phyloP scores from a whole-genome alignment of 2,113 vertebrate genomes.

The Hippocampus guttulatus region DNA sequence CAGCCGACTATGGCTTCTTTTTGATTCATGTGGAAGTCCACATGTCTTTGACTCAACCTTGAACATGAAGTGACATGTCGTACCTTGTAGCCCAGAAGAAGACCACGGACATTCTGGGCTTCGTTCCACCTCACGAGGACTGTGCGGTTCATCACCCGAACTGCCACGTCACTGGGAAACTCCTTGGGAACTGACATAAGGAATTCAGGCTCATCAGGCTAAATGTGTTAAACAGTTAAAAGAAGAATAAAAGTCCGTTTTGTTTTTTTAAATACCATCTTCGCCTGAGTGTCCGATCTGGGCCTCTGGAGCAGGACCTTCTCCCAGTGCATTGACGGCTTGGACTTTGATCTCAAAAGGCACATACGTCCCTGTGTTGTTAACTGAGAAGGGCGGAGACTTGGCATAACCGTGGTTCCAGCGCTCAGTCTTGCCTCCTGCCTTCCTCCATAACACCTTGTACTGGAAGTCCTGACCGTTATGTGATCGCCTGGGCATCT shows the following conservation, averaged over 20 bases:
- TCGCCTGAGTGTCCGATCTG: constrained; percentile 79
- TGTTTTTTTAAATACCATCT: constrained; percentile 70
- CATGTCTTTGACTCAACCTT: neutral
- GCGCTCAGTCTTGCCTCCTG: neutral
- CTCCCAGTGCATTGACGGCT: constrained; percentile 73
- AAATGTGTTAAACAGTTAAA: neutral
- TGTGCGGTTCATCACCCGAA: constrained; percentile 66
- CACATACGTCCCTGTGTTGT: constrained; percentile 71
- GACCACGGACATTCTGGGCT: constrained; percentile 69
- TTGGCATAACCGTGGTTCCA: constrained; percentile 64
- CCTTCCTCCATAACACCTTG: constrained; percentile 76
- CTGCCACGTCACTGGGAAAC: constrained; percentile 54
- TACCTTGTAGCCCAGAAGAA: constrained; percentile 81
- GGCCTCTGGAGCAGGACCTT: constrained; percentile 61
- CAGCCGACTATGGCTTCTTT: neutral
- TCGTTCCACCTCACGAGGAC: constrained; percentile 71
- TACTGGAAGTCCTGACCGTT: constrained; percentile 76
- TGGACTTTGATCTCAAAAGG: constrained; percentile 83
- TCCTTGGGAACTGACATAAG: constrained; percentile 67
- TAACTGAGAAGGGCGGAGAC: constrained; percentile 67
- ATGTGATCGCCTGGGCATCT: constrained; percentile 68
- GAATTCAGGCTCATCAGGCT: neutral
- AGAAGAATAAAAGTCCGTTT: neutral
- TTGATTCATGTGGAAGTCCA: neutral
- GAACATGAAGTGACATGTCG: neutral